Percentiles rank a stretch among this genome's conserved stretches.
These are phyloP conservation scores for Eupleurogrammus muticus DNA, from an alignment of 2,797 vertebrate species.

Conservation along the genomic window DNA sequence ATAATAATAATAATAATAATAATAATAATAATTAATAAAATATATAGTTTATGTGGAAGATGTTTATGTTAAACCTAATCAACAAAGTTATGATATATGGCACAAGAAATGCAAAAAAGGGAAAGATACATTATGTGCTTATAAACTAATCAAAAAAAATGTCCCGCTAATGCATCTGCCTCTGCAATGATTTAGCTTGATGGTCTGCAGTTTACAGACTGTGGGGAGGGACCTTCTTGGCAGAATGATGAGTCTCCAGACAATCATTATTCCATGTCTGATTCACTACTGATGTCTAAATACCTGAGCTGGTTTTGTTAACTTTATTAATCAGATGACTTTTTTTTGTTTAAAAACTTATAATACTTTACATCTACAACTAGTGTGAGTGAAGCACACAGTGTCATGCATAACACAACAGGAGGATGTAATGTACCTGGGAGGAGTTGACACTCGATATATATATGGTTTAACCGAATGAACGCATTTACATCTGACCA, in stretches of 20 bases:
- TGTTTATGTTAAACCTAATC: too few species aligned
- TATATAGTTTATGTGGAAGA: too few species aligned
- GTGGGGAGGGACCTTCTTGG: constrained; percentile 15
- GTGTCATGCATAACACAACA: constrained; percentile 14
- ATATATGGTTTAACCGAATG: constrained; percentile 20
- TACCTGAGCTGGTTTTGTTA: background rate
- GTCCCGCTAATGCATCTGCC: too few species aligned
- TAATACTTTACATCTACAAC: background rate
- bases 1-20: too few species aligned
- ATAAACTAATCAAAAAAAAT: too few species aligned
- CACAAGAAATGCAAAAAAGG: too few species aligned
- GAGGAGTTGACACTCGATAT: constrained; percentile 8
- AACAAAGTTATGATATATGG: too few species aligned
- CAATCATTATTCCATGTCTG: constrained; percentile 1
- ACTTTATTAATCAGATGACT: background rate
- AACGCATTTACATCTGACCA: constrained; percentile 13
- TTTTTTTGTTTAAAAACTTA: background rate
- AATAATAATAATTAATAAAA: too few species aligned
- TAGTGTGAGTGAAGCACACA: constrained; percentile 19
- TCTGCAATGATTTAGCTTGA: constrained; percentile 40
- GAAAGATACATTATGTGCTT: too few species aligned
- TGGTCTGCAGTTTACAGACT: constrained; percentile 21
- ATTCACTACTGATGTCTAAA: constrained; percentile 26
- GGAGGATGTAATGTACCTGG: constrained; percentile 41
- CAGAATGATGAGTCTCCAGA: constrained; percentile 27